Base-by-base conservation (phyloP, 2,888 invertebrate genomes). In the Synanthedon vespiformis region DNA sequence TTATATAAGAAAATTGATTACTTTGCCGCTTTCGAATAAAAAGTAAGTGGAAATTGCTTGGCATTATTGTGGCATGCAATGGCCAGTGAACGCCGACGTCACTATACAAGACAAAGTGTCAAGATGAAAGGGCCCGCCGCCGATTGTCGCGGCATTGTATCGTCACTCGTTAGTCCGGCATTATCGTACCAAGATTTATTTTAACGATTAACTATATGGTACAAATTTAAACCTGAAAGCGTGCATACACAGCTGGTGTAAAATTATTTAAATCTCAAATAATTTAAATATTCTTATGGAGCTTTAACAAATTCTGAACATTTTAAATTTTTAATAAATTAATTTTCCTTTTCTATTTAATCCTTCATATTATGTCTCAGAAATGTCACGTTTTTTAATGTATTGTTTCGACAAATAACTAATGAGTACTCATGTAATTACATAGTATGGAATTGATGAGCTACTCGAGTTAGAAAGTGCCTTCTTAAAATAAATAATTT, bases 131-230 rank as follows among this genome's bases (percentile, higher is more conserved):
- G 64, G 56, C 57, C 85, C 85, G 85, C 84, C 80, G 72, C 62
- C 83, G 84, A 83, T 85, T 85, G 86, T 83, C 84, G 75, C 74
- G 63, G 84, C 82, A 83, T 86, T 83, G 86, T 85, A 80, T 80
- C 84, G 80, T 80, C 83, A 82, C 80, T 86, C 81, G 86, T 86
- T 86, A 85, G 81, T 70, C 77, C 68, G 68, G 75, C 76, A 83
- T 84, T 84, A 84, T 82, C 82, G 84, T 81, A 80, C 73, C 74
- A 75, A 84, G 86, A 86, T 86, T 86, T 86, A 84, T 85, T 83
- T 83, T 74, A 82, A 78, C 82, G 86, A 86, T 86, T 85, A 85
- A 75, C 62, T 66, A 57, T 57, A 54, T 58, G 62, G 68, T 55
- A 14, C 58, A 65, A 69, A 62, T 11, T n/a, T 61, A 13, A 55